Evolutionary conservation across 2,113 vertebrate genomes (phyloP), one percentile per base, ranked within the genome.

Genomic region (Zeus faber): DNA sequence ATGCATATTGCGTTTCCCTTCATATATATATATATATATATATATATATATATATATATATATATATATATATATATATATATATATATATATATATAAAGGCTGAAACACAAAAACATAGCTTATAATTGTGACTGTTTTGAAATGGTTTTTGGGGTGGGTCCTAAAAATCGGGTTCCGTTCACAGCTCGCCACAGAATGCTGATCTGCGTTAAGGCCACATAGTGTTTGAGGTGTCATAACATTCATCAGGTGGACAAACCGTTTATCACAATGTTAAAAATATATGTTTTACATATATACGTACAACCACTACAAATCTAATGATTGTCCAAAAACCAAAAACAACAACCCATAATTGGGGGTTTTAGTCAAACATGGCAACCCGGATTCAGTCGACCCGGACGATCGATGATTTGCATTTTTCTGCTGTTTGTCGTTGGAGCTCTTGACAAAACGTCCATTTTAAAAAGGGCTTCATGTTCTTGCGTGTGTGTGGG

Each of bases 271-370:
- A 1, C 4, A 24, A 14, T 23, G 20, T 13, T 45, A 22, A 20
- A 45, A 45, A 7, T 22, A 45, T 22, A 45, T 2, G 3, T n/a
- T 6, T 16, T 16, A 6, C 6, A 5, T n/a, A 7, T 43, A 20
- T 43, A 18, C 18, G 22, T 35, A 55, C 11, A 46, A 46, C 44
- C 25, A 46, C 22, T 23, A 4, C 21, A 24, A 11, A 24, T 6
- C 43, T 22, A 6, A 24, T 26, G 41, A 60, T 54, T 76, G 60
- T 65, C 52, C n/a, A n/a, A n/a, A n/a, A n/a, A n/a, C n/a, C n/a
- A n/a, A n/a, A n/a, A n/a, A n/a, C n/a, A n/a, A n/a, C n/a, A n/a
- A n/a, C n/a, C n/a, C n/a, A n/a, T n/a, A n/a, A n/a, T 24, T 3
- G n/a, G 44, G 53, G 23, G 16, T 39, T 50, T 41, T 16, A 50